Evolutionary conservation across 2,888 invertebrate genomes (phyloP).

Genomic region (Yponomeuta sedellus): DNA sequence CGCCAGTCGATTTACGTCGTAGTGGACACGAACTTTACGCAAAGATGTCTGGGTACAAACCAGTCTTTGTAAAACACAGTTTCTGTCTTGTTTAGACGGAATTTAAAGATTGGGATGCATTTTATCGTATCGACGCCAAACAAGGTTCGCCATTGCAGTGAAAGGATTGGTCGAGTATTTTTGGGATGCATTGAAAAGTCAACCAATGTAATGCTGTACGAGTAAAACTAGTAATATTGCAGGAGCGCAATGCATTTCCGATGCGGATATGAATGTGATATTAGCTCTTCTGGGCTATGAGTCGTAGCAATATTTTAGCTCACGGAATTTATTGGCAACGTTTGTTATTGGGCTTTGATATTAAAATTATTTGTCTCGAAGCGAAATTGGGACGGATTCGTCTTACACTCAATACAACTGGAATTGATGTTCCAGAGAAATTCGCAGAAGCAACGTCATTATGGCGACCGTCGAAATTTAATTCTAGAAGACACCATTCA

Average conservation of each 20-base stretch:
- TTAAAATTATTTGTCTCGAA: not conserved
- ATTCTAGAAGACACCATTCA: too few relatives aligned
- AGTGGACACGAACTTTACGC: not conserved
- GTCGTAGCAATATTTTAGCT: not conserved
- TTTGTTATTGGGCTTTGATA: not conserved
- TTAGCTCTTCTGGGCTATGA: not conserved
- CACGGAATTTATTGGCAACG: not conserved
- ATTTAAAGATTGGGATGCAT: too few relatives aligned
- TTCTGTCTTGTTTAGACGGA: too few relatives aligned
- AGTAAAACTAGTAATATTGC: not conserved
- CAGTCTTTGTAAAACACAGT: too few relatives aligned
- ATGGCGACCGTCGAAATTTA: too few relatives aligned
- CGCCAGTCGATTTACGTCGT: not conserved
- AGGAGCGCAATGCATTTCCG: slow-evolving; percentile 3
- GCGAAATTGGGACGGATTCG: not conserved
- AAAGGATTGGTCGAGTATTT: too few relatives aligned
- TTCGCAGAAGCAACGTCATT: too few relatives aligned
- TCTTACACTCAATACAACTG: not conserved
- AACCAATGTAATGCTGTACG: not conserved
- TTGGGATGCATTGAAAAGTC: not conserved
- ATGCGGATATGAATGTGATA: slow-evolving; percentile 4
- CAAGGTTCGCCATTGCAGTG: too few relatives aligned
- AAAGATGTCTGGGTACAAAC: not conserved
- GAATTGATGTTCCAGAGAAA: too few relatives aligned
- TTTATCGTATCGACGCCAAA: too few relatives aligned